Base-by-base conservation (phyloP, 2,113 vertebrate genomes). In the Tetrax tetrax region DNA sequence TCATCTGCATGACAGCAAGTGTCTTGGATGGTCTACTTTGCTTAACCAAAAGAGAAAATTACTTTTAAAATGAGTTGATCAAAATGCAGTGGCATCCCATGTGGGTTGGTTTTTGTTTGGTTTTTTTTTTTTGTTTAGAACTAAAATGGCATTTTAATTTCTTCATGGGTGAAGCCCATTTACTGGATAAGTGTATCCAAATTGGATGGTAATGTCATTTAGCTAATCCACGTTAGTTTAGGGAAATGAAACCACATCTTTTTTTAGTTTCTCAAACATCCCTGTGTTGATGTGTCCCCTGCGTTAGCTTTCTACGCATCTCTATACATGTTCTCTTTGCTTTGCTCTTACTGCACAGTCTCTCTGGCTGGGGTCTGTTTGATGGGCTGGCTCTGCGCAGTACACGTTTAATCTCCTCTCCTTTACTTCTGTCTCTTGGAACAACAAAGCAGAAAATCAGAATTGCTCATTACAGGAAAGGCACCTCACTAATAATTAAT, bases 131-230 rank as follows among this genome's bases (percentile, higher is more conserved):
- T 50, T 35, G 7, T 63, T 89, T 51, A 59, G n/a, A 79, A 75
- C 15, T 7, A 22, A 82, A 95, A 72, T 51, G 19, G 19, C 72
- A 70, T 89, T 96, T 91, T 75, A 60, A 86, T 92, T 88, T 92
- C 64, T 81, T 78, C 48, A 56, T 87, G 77, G 60, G 64, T 83
- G 61, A 94, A 95, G 83, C 74, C 60, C 14, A 3, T 97, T 91
- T 87, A 84, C 91, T 87, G 75, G 86, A 13, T 91, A 83, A 81
- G 27, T 78, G 11, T 70, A 94, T 94, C 65, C 95, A 96, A 82
- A 94, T 71, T 43, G 64, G 60, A 87, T 93, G 68, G 21, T 89
- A 91, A 87, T 82, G 69, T 70, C 48, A 28, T 84, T 78, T 89
- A 92, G 91, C 69, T 95, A 81, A 75, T 92, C 74, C 51, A 43